Evolutionary conservation across 2,113 vertebrate genomes (phyloP).

Genomic region (Lamprologus ornatipinnis): DNA sequence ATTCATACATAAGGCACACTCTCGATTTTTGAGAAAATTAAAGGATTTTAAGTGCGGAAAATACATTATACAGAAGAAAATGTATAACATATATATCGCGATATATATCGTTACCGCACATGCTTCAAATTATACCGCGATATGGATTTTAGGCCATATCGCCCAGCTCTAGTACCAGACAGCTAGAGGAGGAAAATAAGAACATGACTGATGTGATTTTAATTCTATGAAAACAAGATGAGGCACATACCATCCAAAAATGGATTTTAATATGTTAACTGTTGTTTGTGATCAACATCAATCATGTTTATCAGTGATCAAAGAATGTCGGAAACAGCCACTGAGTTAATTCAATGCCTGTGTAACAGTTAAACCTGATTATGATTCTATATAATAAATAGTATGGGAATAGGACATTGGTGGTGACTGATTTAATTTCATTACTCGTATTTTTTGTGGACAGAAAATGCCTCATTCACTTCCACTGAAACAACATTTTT

Average conservation of each 20-base stretch:
- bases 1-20: background rate
- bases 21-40: accelerated
- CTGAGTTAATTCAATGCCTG: background rate
- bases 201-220: background rate
- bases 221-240: background rate
- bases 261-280: background rate
- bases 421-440: background rate
- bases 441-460: accelerated
- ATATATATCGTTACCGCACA: accelerated
- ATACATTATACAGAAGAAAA: background rate
- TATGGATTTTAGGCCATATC: background rate
- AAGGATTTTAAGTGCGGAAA: background rate
- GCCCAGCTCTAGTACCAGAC: background rate
- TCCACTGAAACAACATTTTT: background rate
- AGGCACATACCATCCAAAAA: background rate
- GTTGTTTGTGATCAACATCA: accelerated
- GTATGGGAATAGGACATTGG: accelerated
- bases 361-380: background rate
- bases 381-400: background rate
- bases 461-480: accelerated
- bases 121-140: accelerated
- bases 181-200: background rate
- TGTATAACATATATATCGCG: accelerated
- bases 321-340: background rate
- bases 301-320: background rate